Conservation (phyloP, 2,888 invertebrate species). For the Pycnomerus fuliginosus region DNA sequence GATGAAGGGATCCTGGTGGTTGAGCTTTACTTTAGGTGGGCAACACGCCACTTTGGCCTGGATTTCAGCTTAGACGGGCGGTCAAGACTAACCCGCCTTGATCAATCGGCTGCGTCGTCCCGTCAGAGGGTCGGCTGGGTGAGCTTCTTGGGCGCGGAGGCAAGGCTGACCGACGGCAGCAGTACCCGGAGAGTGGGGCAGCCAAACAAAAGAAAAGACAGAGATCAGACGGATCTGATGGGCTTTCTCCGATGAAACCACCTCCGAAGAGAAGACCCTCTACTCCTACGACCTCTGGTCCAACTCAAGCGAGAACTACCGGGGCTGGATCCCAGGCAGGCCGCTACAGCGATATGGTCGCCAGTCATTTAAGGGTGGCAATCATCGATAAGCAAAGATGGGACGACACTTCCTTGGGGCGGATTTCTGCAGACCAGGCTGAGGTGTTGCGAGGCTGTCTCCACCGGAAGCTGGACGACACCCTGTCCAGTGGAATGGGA, state of each 20-base stretch:
- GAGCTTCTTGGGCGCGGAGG: background rate
- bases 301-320: background rate
- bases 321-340: background rate
- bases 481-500: background rate
- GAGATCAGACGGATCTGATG: background rate
- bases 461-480: background rate
- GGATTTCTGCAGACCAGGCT: background rate
- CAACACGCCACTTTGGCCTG: background rate
- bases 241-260: background rate
- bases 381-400: conserved; percentile 4
- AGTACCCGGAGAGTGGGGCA: too few relatives aligned
- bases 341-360: background rate
- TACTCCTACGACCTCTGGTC: background rate
- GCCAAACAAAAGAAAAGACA: too few relatives aligned
- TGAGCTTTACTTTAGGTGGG: background rate
- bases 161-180: background rate
- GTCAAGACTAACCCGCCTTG: background rate
- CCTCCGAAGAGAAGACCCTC: too few relatives aligned
- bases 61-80: background rate
- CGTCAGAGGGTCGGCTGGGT: background rate
- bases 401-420: background rate
- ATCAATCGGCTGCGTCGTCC: too few relatives aligned
- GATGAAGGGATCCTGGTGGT: background rate
- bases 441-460: background rate
- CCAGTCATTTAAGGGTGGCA: conserved; percentile 6